A percentile compares a stretch with the other conserved stretches of the same genome.
These are phyloP conservation scores for Lysandra bellargus DNA, from an alignment of 2,888 invertebrate genomes.

Conservation along the genomic window DNA sequence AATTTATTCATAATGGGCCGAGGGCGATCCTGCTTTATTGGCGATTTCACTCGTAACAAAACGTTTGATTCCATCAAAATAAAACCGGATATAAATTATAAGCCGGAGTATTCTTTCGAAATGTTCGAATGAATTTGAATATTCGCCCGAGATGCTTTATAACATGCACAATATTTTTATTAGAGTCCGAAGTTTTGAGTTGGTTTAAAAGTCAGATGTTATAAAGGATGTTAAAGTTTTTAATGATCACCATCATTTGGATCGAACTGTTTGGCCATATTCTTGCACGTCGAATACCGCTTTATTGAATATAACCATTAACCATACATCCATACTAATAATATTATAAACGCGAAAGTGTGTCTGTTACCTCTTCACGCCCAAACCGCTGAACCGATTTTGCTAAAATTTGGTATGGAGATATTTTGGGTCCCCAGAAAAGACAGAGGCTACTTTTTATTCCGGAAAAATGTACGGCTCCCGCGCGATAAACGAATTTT, in stretches of 20 bases:
- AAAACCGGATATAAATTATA: conserved; percentile 11
- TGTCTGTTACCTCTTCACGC: too few species aligned
- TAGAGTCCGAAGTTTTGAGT: background rate
- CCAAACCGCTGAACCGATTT: too few species aligned
- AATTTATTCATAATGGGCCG: conserved; percentile 27
- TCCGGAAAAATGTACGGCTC: too few species aligned
- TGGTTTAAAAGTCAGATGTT: background rate
- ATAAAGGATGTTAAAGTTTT: background rate
- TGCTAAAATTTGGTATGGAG: too few species aligned
- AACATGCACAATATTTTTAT: background rate
- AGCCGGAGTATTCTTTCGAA: background rate
- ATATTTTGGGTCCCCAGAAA: too few species aligned
- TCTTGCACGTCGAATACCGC: too few species aligned
- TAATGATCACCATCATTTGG: background rate
- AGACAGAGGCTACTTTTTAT: too few species aligned
- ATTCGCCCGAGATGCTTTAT: background rate
- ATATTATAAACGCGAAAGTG: too few species aligned
- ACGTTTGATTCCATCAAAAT: conserved; percentile 21
- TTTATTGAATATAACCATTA: too few species aligned
- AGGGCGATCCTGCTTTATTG: conserved; percentile 26
- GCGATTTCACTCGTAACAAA: conserved; percentile 29
- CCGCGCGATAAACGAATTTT: too few species aligned
- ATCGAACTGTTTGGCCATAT: background rate
- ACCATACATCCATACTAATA: too few species aligned
- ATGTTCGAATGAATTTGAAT: conserved; percentile 13